A percentile compares a stretch with the other conserved stretches of the same genome.
Conservation (phyloP, 2,888 invertebrate genomes). For the Volucella inflata region DNA sequence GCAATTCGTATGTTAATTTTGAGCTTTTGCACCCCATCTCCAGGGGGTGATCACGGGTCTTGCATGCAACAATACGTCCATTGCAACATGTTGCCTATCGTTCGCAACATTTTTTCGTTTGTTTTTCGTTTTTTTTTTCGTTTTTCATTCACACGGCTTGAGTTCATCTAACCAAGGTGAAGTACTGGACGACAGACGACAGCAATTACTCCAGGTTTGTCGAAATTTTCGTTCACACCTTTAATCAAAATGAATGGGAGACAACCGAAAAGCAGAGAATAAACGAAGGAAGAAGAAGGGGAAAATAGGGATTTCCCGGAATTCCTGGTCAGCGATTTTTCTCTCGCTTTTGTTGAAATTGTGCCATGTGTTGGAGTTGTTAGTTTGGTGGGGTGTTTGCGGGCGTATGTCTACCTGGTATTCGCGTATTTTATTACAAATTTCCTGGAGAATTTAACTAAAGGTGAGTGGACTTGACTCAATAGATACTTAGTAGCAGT, state of each 20-base stretch:
- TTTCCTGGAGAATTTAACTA: slow-evolving; percentile 46
- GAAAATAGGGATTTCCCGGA: slow-evolving; percentile 77
- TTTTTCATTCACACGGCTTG: slow-evolving; percentile 34
- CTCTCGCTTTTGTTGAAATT: not conserved
- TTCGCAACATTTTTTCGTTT: slow-evolving; percentile 44
- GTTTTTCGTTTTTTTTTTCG: not conserved
- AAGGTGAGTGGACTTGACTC: slow-evolving; percentile 60
- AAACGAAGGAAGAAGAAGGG: not conserved
- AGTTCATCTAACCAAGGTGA: not conserved
- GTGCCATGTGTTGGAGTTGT: not conserved
- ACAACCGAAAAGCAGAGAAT: not conserved
- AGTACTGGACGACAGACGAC: slow-evolving; percentile 34
- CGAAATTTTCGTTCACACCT: slow-evolving; percentile 38
- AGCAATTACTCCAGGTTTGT: slow-evolving; percentile 60
- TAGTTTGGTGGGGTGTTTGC: not conserved
- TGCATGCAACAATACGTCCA: slow-evolving; percentile 46
- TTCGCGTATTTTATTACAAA: slow-evolving; percentile 55
- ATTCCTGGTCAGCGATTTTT: slow-evolving; percentile 76
- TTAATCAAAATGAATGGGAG: slow-evolving; percentile 5
- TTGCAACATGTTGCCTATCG: slow-evolving; percentile 67
- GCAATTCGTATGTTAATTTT: slow-evolving; percentile 65
- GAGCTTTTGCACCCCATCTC: slow-evolving; percentile 55
- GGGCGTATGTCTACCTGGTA: slow-evolving; percentile 48
- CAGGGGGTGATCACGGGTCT: slow-evolving; percentile 44
- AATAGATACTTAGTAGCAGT: too few relatives aligned